These are phyloP conservation scores for Esperia sulphurella DNA, from an alignment of 2,888 invertebrate species.

Conservation along the genomic window DNA sequence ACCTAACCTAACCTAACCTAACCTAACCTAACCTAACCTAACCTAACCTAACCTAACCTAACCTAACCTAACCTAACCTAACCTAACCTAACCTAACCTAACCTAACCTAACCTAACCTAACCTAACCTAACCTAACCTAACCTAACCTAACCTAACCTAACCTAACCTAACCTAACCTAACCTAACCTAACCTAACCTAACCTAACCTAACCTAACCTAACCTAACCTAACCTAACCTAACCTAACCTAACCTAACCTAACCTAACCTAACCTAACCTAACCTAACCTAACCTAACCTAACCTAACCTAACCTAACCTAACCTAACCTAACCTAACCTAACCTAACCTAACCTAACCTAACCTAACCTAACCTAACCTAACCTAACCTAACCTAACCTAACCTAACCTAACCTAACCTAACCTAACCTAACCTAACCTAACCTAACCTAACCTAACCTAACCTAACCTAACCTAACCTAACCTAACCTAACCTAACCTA, in stretches of 20 bases:
- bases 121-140: too few relatives aligned
- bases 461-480: constrained; percentile 18
- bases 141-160: too few relatives aligned
- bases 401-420: constrained; percentile 19
- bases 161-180: constrained; percentile 17
- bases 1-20: too few relatives aligned
- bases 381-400: constrained; percentile 18
- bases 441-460: constrained; percentile 19
- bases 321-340: constrained; percentile 18
- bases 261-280: constrained; percentile 19
- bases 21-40: too few relatives aligned
- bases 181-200: constrained; percentile 19
- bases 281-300: constrained; percentile 18
- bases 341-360: constrained; percentile 19
- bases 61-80: too few relatives aligned
- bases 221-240: constrained; percentile 19
- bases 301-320: constrained; percentile 18
- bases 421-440: constrained; percentile 18
- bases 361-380: constrained; percentile 17
- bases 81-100: too few relatives aligned
- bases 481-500: constrained; percentile 21
- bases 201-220: constrained; percentile 19
- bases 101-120: too few relatives aligned
- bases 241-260: constrained; percentile 20
- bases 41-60: too few relatives aligned